Evolutionary conservation across 2,797 vertebrate species (phyloP), one percentile per base, ranked within the genome.

Genomic region (Eulemur albifrons): DNA sequence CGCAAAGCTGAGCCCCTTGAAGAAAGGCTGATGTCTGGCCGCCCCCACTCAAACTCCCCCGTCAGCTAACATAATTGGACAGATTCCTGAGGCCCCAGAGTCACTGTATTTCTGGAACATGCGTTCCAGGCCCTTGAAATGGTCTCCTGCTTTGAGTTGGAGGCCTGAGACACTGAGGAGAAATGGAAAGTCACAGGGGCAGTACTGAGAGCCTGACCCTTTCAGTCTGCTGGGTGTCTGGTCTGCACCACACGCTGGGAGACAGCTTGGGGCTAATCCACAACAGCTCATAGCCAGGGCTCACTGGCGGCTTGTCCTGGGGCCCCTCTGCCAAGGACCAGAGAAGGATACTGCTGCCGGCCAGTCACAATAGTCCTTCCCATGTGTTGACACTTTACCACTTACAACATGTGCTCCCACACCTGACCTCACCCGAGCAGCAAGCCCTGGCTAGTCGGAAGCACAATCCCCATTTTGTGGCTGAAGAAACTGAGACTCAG

Each of bases 1-100:
- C 48, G 93, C 86, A 69, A 72, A 88, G 63, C 52, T 50, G 67
- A 95, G 48, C 90, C 81, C 61, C 79, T 50, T 32, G 50, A 83
- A 30, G 14, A 48, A 77, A n/a, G 8, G 32, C 69, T 63, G 32
- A n/a, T 15, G 4, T 40, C 45, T 73, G 57, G 43, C 83, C 25
- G 35, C 11, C 20, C 5, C 1, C 1, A 8, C 35, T 23, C 35
- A 21, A 0, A 23, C 25, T 5, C 30, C 7, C 7, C 38, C 38
- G 27, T 40, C n/a, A 79, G 45, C 35, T n/a, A 27, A 32, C 8
- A n/a, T 21, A 32, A 17, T 52, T 35, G 5, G 23, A 30, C 43
- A 85, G 85, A 69, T 18, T 52, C 67, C 73, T 35, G 23, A 27
- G 59, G 70, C 59, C 67, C 45, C 40, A 2, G 25, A 20, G 45